Conservation (phyloP, 2,888 invertebrate genomes). For the Temnothorax rugatulus region DNA sequence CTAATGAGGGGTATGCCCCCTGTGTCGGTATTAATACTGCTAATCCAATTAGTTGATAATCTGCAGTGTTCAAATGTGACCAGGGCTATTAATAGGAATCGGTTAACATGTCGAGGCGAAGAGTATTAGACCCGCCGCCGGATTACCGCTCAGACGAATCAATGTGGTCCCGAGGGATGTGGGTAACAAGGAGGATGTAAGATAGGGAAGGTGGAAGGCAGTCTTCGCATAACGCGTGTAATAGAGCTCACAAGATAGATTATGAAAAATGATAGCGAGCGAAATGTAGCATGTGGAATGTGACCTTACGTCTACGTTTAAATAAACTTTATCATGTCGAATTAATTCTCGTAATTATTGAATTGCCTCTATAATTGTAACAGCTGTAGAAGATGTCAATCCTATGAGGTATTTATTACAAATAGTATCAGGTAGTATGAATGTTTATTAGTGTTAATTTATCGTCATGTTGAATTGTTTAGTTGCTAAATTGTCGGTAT, state of each 20-base stretch:
- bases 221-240: background rate
- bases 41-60: conserved; percentile 79
- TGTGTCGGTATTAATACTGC: conserved; percentile 72
- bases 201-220: background rate
- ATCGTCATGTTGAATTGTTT: conserved; percentile 11
- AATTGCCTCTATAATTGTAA: background rate
- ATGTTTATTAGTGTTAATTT: background rate
- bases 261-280: background rate
- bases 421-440: background rate
- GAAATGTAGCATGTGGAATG: background rate
- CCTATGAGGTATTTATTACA: background rate
- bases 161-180: background rate
- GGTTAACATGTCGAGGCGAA: conserved; percentile 39
- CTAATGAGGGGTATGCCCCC: conserved; percentile 72
- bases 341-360: background rate
- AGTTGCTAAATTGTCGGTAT: conserved; percentile 28
- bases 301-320: background rate
- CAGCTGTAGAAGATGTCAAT: background rate
- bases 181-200: background rate
- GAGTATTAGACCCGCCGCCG: conserved; percentile 40
- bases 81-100: conserved; percentile 58
- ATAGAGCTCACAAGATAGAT: background rate
- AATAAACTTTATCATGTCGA: background rate
- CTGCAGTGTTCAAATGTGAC: conserved; percentile 58
- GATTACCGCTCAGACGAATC: conserved; percentile 33